phyloP scores from a whole-genome alignment of 2,888 invertebrate species.

The Eledone cirrhosa region DNA sequence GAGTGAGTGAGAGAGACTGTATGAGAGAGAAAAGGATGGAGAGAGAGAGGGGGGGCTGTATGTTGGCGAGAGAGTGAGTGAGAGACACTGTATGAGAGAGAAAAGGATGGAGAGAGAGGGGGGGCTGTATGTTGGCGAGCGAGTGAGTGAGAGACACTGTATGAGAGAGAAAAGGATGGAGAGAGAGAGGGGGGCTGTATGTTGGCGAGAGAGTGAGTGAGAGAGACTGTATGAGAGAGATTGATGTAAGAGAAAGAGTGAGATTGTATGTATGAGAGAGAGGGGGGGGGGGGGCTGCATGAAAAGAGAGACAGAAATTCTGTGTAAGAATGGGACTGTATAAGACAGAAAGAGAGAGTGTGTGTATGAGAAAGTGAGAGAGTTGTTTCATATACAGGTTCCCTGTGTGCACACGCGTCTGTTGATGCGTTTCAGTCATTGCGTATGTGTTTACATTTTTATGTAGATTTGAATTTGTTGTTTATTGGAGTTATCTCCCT shows the following conservation, averaged over 20 bases:
- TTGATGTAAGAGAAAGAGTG: no score
- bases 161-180: neutral
- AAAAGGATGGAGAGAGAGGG: neutral
- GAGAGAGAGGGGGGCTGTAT: neutral
- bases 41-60: neutral
- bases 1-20: no score
- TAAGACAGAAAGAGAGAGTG: no score
- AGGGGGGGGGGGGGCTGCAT: neutral
- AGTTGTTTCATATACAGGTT: neutral
- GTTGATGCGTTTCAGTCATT: no score
- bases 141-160: neutral
- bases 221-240: no score
- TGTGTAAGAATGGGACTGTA: no score
- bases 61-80: no score
- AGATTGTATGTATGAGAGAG: neutral
- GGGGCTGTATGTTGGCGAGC: neutral
- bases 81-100: neutral
- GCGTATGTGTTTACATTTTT: no score
- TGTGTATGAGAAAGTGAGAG: neutral
- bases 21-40: neutral
- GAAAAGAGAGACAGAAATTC: neutral
- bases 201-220: neutral
- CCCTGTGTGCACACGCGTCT: no score
- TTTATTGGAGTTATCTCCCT: no score
- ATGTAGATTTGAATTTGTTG: no score